These are phyloP conservation scores for Sphaeramia orbicularis DNA, from an alignment of 2,797 vertebrate species.

Conservation along the genomic window DNA sequence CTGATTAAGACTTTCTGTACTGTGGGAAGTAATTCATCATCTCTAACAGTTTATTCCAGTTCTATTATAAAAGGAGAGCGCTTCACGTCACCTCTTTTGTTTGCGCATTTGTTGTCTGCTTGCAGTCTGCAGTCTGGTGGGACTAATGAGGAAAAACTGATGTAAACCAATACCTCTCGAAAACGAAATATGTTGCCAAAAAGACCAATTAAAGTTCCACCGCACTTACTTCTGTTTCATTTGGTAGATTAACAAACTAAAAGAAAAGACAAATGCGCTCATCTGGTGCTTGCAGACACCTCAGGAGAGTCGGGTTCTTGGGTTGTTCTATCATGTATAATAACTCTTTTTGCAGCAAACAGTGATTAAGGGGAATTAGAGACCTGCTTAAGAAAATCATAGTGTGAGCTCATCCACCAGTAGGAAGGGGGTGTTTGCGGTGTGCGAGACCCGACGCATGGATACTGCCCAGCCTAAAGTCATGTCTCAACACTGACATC, in stretches of 20 bases:
- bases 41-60: conserved; percentile 25
- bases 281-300: conserved; percentile 16
- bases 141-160: conserved; percentile 8
- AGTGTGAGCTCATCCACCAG: conserved; percentile 16
- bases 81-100: conserved; percentile 4
- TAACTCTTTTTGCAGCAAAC: conserved; percentile 42
- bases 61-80: conserved; percentile 9
- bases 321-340: conserved; percentile 37
- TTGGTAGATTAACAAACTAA: conserved; percentile 6
- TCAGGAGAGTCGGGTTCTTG: conserved; percentile 22
- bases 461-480: background rate
- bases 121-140: background rate
- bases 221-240: background rate
- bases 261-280: conserved; percentile 4
- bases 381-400: conserved; percentile 31
- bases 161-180: background rate
- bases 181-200: background rate
- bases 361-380: conserved; percentile 49
- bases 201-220: background rate
- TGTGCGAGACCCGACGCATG: conserved; percentile 10
- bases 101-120: conserved; percentile 9
- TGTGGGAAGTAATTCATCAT: conserved; percentile 4
- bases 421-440: background rate
- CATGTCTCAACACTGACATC: no score
- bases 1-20: background rate